Base-by-base conservation (phyloP, 1,140 invertebrate genomes). In the Drosophila parvula region DNA sequence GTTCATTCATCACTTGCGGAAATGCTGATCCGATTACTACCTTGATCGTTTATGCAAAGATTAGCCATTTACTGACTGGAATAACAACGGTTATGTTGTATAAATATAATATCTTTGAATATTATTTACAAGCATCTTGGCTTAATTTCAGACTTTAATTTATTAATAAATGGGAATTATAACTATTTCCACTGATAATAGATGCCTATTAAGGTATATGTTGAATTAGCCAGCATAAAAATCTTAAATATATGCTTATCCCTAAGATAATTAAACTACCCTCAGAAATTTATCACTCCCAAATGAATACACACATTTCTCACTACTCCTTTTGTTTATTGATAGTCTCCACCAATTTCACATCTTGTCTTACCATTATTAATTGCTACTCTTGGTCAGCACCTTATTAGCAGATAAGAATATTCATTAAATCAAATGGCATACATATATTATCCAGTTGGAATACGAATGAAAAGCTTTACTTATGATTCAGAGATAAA, bases 1-100 rank as follows among this genome's bases (percentile, higher is more conserved):
- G 50, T 61, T 41, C 43, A 77, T 69, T 69, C 50, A 69, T 61
- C 63, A 62, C 38, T 77, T 53, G 56, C 74, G 74, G 74, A 78
- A 70, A 59, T 69, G 43, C 45, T 50, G 47, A 78, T 78, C 55
- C 47, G 62, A n/a, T 59, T 76, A 76, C 65, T 59, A 56, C 61
- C n/a, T 43, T 22, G 55, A 65, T 55, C 47, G 43, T 16, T 63
- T 63, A 45, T 28, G 28, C 50, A 48, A 41, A 55, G 30, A 48
- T 53, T 22, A 53, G 34, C 8, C 6, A 9, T 32, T n/a, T 16
- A 18, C 36, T 36, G 34, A 18, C 1, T 28, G 32, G 28, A 63
- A 41, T n/a, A 32, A 18, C 11, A 9, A 34, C 11, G 22, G 9
- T 22, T 40, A 14, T 8, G 27, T 6, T 48, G 8, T 6, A 11